Evolutionary conservation across 1,140 invertebrate genomes (phyloP), one percentile per base, ranked within the genome.

Genomic region (Drosophila prosaltans): DNA sequence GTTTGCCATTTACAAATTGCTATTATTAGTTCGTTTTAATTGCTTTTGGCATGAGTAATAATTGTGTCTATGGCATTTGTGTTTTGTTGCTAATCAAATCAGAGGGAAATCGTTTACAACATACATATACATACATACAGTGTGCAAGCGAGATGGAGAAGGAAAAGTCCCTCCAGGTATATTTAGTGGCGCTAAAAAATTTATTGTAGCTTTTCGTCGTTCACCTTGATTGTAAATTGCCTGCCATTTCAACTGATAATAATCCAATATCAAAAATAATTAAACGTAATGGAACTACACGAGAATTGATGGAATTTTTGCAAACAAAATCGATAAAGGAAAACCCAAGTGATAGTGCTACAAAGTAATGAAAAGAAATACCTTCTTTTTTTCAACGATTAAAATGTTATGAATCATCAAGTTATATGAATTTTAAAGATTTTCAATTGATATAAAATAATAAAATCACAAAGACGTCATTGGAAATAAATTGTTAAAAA

Each of bases 11-110:
- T 86, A 81, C 74, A 81, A 86, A 72, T 85, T 58, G 81, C 68
- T 79, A 85, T 85, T 79, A 81, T 78, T 81, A 86, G 74, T 85
- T 68, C 67, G 59, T 61, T 84, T 84, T 81, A 84, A 84, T 85
- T 81, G 81, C 74, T 67, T 61, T 64, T 69, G 73, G 81, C 81
- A 85, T 84, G 81, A 78, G 74, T 85, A 84, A 85, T 71, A 81
- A 85, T 78, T 81, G 78, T 78, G 78, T 54, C 61, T 41, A 60
- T 62, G 80, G 41, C 55, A 36, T 68, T 61, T 40, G 43, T 64
- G 61, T 43, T 36, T 36, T n/a, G 61, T 36, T 48, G 39, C 24
- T 74, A 81, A 81, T 78, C 59, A 61, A 69, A 72, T 63, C 40
- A 32, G 26, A 36, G 41, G n/a, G 11, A 21, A 59, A 43, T 45